Percentiles rank a stretch among this genome's conserved stretches.
Evolutionary conservation across 2,888 invertebrate genomes (phyloP).

Genomic region (Cryptocephalus primarius): DNA sequence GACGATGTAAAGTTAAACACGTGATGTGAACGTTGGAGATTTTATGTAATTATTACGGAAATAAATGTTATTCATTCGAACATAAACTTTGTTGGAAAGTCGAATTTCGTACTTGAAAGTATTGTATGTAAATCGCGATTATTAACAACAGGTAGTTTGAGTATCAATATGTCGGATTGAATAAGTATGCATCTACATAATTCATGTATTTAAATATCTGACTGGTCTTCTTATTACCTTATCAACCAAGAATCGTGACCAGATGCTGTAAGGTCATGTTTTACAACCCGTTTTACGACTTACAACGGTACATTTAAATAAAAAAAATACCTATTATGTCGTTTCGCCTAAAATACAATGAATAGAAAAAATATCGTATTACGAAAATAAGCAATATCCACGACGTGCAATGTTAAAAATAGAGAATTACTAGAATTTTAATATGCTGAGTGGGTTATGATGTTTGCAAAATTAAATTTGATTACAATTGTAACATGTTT

Average conservation of each 20-base stretch:
- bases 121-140: slow-evolving; percentile 40
- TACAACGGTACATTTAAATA: too few species aligned
- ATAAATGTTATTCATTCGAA: slow-evolving; percentile 34
- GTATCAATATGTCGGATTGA: slow-evolving; percentile 41
- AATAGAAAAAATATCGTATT: too few species aligned
- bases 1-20: too few species aligned
- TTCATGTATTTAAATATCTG: slow-evolving; percentile 39
- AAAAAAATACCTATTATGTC: slow-evolving; percentile 13
- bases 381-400: too few species aligned
- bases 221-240: slow-evolving; percentile 36
- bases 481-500: too few species aligned
- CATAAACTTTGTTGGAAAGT: slow-evolving; percentile 37
- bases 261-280: background rate
- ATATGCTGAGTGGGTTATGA: too few species aligned
- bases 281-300: background rate
- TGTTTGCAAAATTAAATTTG: too few species aligned
- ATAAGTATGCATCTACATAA: slow-evolving; percentile 39
- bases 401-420: too few species aligned
- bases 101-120: slow-evolving; percentile 26
- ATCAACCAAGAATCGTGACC: slow-evolving; percentile 25
- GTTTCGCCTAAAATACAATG: slow-evolving; percentile 6
- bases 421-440: too few species aligned
- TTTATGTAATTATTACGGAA: slow-evolving; percentile 10
- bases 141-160: slow-evolving; percentile 36
- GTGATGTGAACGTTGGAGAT: too few species aligned